Conservation (phyloP, 2,797 vertebrate species). For the Hippocampus kuda region DNA sequence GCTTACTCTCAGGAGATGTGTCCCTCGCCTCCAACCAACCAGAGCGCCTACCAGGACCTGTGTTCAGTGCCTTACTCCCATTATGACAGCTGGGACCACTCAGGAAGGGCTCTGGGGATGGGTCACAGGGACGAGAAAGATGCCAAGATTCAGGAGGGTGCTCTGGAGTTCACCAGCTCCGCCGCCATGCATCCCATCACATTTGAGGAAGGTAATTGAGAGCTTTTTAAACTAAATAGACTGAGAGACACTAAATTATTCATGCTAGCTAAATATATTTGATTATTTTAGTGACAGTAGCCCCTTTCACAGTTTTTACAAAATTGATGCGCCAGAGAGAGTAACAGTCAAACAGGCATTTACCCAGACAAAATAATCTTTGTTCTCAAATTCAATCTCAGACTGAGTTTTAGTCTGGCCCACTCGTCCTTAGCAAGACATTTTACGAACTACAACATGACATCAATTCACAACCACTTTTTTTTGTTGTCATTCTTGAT, state of each 20-base stretch:
- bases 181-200: conserved; percentile 82
- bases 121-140: conserved; percentile 46
- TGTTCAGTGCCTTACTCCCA: conserved; percentile 58
- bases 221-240: no score
- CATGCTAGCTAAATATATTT: no score
- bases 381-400: background rate
- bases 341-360: background rate
- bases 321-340: background rate
- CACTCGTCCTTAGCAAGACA: background rate
- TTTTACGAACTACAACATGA: background rate
- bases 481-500: conserved; percentile 7
- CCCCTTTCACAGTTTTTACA: background rate
- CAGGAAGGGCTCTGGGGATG: conserved; percentile 35
- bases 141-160: conserved; percentile 57
- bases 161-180: conserved; percentile 66
- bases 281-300: background rate
- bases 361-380: no score
- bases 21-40: conserved; percentile 57
- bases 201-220: conserved; percentile 82
- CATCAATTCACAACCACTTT: background rate
- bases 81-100: conserved; percentile 66
- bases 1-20: conserved; percentile 59
- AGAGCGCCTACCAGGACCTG: conserved; percentile 59
- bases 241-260: no score
- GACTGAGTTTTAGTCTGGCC: background rate